Conservation (phyloP, 2,113 vertebrate species). For the Leuciscus idus region DNA sequence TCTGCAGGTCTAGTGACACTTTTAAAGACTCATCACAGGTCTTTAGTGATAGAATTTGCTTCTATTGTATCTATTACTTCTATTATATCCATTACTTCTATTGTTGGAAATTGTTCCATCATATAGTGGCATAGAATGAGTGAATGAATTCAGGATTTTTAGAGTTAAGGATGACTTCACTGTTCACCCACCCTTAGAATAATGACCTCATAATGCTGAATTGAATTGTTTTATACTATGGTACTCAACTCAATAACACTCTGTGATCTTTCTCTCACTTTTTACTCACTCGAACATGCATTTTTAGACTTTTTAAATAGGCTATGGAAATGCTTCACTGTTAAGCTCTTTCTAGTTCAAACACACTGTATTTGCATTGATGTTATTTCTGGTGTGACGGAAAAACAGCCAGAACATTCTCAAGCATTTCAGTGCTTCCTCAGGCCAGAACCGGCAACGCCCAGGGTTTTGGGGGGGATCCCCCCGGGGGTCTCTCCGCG, state of each 20-base stretch:
- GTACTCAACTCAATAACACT: neutral
- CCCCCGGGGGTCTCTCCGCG: slow-evolving; percentile 41
- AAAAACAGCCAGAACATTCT: slow-evolving; percentile 33
- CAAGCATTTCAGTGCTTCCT: slow-evolving; percentile 28
- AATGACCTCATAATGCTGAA: neutral
- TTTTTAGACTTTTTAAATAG: neutral
- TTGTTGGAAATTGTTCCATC: neutral
- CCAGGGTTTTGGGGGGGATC: slow-evolving; percentile 39
- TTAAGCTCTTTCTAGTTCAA: slow-evolving; percentile 8
- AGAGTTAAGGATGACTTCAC: neutral
- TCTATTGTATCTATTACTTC: neutral
- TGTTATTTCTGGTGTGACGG: slow-evolving; percentile 32
- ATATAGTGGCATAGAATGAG: neutral
- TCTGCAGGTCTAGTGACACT: neutral
- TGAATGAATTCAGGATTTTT: neutral
- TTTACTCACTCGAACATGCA: neutral
- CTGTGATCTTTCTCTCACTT: slow-evolving; percentile 5
- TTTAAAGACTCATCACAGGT: neutral
- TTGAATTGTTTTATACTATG: neutral
- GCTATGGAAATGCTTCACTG: neutral
- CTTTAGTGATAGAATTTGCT: neutral
- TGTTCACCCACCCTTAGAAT: slow-evolving; percentile 6
- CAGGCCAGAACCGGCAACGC: slow-evolving; percentile 41
- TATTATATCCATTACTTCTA: neutral
- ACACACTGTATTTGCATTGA: neutral